Percentiles rank a stretch among this genome's conserved stretches.
Conservation (phyloP, 2,797 vertebrate genomes). For the Glossophaga mutica region DNA sequence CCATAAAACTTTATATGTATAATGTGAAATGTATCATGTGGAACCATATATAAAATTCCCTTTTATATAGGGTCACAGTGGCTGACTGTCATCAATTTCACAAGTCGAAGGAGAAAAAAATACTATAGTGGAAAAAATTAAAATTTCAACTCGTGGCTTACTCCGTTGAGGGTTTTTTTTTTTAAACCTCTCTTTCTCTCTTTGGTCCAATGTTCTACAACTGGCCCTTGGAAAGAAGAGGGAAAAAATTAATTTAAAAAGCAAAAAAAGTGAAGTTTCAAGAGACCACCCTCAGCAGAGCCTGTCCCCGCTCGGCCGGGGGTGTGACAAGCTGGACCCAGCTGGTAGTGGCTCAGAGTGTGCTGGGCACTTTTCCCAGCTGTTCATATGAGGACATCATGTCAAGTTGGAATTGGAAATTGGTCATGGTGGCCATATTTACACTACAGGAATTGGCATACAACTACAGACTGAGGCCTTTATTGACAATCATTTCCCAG, state of each 20-base stretch:
- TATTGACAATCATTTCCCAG: background rate
- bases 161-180: background rate
- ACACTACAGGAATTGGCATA: background rate
- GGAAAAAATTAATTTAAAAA: background rate
- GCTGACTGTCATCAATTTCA: background rate
- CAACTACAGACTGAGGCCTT: background rate
- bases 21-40: slow-evolving; percentile 16
- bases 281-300: background rate
- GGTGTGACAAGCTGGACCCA: background rate
- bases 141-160: background rate
- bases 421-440: background rate
- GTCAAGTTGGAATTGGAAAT: background rate
- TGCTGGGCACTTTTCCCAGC: background rate
- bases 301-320: too few relatives aligned
- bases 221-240: background rate
- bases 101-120: slow-evolving; percentile 11
- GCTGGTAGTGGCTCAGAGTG: too few relatives aligned
- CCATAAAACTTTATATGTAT: slow-evolving; percentile 52
- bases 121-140: background rate
- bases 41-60: slow-evolving; percentile 42
- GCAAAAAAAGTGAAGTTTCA: background rate
- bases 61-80: slow-evolving; percentile 8
- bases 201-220: background rate
- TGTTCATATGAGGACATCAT: background rate
- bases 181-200: background rate